Conservation (phyloP, 2,797 vertebrate species). For the Propithecus deckenii region DNA sequence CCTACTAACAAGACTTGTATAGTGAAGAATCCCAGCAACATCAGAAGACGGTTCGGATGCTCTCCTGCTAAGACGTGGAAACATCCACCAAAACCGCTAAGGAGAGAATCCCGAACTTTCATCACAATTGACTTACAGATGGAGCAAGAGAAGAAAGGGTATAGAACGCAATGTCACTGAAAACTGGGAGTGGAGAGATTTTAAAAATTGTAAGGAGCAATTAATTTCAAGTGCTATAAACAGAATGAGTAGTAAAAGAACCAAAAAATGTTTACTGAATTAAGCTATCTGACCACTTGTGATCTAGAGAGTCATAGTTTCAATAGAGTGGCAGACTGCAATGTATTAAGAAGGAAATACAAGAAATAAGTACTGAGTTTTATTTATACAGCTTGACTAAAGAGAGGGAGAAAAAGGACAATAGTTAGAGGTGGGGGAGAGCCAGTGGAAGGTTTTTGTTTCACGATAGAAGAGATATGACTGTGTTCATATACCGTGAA, state of each 20-base stretch:
- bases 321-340: background rate
- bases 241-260: background rate
- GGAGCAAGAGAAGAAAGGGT: background rate
- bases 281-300: background rate
- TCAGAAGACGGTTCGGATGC: background rate
- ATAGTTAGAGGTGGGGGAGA: background rate
- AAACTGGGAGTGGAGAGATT: background rate
- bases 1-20: background rate
- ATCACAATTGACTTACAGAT: background rate
- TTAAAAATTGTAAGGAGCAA: background rate
- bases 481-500: background rate
- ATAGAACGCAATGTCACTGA: background rate
- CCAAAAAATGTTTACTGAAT: background rate
- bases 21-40: background rate
- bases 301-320: no score
- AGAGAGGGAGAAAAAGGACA: background rate
- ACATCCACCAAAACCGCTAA: background rate
- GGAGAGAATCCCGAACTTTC: background rate
- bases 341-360: background rate
- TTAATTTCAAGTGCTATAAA: background rate
- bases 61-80: fast-evolving
- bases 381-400: background rate
- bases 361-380: background rate
- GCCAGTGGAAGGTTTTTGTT: background rate
- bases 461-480: background rate